Percentiles rank a stretch among this genome's conserved stretches.
phyloP scores from a whole-genome alignment of 1,140 invertebrate species.

The Mactra quadrangularis region DNA sequence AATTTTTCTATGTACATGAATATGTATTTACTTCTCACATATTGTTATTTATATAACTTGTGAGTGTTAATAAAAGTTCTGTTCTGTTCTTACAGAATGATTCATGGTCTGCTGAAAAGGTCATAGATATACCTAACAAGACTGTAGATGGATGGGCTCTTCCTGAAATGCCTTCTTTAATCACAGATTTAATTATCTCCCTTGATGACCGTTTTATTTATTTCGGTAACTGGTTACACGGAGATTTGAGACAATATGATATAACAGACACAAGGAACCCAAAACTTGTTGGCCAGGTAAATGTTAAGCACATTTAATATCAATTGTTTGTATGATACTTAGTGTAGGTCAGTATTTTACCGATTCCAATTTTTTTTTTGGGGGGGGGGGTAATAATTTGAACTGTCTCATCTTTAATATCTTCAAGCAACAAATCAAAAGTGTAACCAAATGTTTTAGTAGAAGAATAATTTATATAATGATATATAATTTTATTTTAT shows the following conservation, averaged over 20 bases:
- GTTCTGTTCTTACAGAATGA: slow-evolving; percentile 86
- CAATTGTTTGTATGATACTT: not conserved
- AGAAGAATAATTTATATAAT: not conserved
- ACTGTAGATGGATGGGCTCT: slow-evolving; percentile 89
- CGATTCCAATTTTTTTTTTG: not conserved
- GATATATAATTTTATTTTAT: not conserved
- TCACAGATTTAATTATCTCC: slow-evolving; percentile 97
- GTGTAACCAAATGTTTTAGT: not conserved
- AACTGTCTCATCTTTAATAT: not conserved
- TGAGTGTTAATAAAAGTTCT: no score
- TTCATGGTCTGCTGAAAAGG: slow-evolving; percentile 90
- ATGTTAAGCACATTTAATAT: not conserved
- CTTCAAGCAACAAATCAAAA: not conserved
- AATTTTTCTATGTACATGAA: no score
- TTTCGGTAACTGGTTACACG: slow-evolving; percentile 96
- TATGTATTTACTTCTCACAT: no score
- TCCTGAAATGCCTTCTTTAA: slow-evolving; percentile 90
- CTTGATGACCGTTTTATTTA: slow-evolving; percentile 97
- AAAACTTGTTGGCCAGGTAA: slow-evolving; percentile 90
- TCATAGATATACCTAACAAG: slow-evolving; percentile 90
- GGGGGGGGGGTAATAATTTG: no score
- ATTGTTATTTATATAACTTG: no score
- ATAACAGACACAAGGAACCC: slow-evolving; percentile 92
- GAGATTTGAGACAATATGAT: slow-evolving; percentile 97
- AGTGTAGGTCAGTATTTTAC: not conserved